Percentiles rank a stretch among this genome's conserved stretches.
Evolutionary conservation across 2,113 vertebrate genomes (phyloP).

Genomic region (Lampris megalopsis): DNA sequence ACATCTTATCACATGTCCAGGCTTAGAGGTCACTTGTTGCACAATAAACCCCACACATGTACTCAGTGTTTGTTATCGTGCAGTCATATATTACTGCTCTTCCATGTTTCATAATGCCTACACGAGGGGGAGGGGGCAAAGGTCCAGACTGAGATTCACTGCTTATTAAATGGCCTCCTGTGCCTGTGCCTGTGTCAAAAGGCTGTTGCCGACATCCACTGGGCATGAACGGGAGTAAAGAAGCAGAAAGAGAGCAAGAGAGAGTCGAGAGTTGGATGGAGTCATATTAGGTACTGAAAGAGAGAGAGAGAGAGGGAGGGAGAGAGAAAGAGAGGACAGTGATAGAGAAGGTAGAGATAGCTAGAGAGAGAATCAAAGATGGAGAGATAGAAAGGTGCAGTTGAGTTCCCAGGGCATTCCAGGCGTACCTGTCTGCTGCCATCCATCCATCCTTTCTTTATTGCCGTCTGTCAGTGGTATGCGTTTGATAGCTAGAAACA

Average conservation of each 20-base stretch:
- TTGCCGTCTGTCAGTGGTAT: slow-evolving; percentile 3
- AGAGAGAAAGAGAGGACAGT: not conserved
- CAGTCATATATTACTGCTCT: slow-evolving; percentile 60
- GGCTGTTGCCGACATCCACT: slow-evolving; percentile 28
- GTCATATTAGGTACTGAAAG: too few species aligned
- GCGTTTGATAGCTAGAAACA: slow-evolving; percentile 16
- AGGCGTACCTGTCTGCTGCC: slow-evolving; percentile 34
- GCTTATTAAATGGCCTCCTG: slow-evolving; percentile 50
- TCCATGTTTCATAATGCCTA: slow-evolving; percentile 43
- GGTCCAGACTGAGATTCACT: slow-evolving; percentile 24
- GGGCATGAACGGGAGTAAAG: slow-evolving; percentile 18
- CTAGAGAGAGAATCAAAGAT: not conserved
- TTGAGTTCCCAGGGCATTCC: slow-evolving; percentile 42
- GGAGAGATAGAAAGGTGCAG: slow-evolving; percentile 5
- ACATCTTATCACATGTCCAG: slow-evolving; percentile 68
- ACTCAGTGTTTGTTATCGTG: slow-evolving; percentile 62
- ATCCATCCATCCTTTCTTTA: slow-evolving; percentile 4
- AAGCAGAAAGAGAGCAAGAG: not conserved
- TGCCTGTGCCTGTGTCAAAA: slow-evolving; percentile 43
- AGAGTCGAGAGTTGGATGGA: too few species aligned
- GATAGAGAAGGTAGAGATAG: not conserved
- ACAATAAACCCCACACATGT: slow-evolving; percentile 45
- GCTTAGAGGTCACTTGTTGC: slow-evolving; percentile 61
- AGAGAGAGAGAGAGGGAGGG: not conserved
- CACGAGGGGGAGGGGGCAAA: slow-evolving; percentile 26